A percentile compares a stretch with the other conserved stretches of the same genome.
Evolutionary conservation across 2,888 invertebrate species (phyloP).

Genomic region (Stictocephala bisonia): DNA sequence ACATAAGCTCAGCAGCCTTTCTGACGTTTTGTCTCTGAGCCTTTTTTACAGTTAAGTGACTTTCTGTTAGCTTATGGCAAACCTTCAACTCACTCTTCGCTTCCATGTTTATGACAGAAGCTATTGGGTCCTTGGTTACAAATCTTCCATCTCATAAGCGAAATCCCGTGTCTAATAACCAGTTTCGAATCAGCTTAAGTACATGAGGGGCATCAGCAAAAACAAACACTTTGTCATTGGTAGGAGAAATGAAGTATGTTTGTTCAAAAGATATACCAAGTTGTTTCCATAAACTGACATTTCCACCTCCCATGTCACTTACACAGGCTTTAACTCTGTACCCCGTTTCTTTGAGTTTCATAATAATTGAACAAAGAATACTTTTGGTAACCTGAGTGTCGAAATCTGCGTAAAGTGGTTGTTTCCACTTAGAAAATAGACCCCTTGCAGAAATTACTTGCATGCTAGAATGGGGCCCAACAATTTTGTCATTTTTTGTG

Average conservation of each 20-base stretch:
- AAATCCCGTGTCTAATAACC: constrained; percentile 29
- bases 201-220: constrained; percentile 20
- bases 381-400: too few species aligned
- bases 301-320: constrained; percentile 23
- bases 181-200: constrained; percentile 20
- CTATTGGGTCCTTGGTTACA: background rate
- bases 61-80: background rate
- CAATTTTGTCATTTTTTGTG: too few species aligned
- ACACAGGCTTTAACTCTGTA: constrained; percentile 11
- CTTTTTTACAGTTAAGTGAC: constrained; percentile 31
- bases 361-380: too few species aligned
- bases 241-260: background rate
- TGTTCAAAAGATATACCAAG: background rate
- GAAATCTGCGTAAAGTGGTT: too few species aligned
- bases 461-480: too few species aligned
- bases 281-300: constrained; percentile 4
- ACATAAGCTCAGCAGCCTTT: constrained; percentile 16
- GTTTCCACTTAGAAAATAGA: too few species aligned
- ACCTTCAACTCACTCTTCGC: background rate
- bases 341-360: background rate
- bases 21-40: constrained; percentile 25
- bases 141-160: background rate
- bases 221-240: too few species aligned
- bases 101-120: background rate
- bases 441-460: too few species aligned